phyloP scores from a whole-genome alignment of 2,113 vertebrate species.

The Turnix velox region DNA sequence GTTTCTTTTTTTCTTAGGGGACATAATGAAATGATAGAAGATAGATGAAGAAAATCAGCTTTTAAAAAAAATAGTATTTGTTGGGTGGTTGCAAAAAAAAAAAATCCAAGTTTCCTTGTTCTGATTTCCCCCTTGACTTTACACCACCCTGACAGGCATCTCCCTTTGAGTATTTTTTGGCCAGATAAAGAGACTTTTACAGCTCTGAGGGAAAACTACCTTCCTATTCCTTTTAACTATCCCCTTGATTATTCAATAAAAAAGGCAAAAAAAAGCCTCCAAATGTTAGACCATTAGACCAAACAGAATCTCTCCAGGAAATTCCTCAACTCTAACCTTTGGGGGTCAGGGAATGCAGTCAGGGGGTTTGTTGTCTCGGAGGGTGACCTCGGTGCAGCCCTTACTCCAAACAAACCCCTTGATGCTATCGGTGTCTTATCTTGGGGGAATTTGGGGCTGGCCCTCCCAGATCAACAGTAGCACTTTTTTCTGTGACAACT shows the following conservation, averaged over 20 bases:
- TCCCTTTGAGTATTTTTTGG: slow-evolving; percentile 53
- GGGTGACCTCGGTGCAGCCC: slow-evolving; percentile 70
- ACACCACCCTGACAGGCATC: not conserved
- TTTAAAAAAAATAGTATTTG: too few relatives aligned
- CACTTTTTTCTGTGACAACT: slow-evolving; percentile 46
- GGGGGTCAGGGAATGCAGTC: slow-evolving; percentile 71
- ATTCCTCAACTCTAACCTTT: slow-evolving; percentile 79
- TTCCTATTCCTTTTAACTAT: slow-evolving; percentile 52
- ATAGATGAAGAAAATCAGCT: too few relatives aligned
- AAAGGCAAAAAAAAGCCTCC: too few relatives aligned
- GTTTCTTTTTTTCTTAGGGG: not conserved
- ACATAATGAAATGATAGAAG: not conserved
- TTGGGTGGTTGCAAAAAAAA: not conserved
- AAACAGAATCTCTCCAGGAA: slow-evolving; percentile 75
- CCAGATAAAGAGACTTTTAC: slow-evolving; percentile 65
- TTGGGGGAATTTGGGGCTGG: slow-evolving; percentile 48
- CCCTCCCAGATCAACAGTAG: slow-evolving; percentile 59
- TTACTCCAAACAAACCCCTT: slow-evolving; percentile 77
- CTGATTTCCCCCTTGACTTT: not conserved
- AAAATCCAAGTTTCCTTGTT: not conserved
- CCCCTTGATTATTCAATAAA: slow-evolving; percentile 69
- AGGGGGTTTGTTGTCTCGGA: slow-evolving; percentile 72
- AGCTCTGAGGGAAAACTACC: slow-evolving; percentile 52
- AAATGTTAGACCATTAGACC: slow-evolving; percentile 74
- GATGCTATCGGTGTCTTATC: slow-evolving; percentile 71